Evolutionary conservation across 2,888 invertebrate genomes (phyloP).

Genomic region (Eurytoma adleriae): DNA sequence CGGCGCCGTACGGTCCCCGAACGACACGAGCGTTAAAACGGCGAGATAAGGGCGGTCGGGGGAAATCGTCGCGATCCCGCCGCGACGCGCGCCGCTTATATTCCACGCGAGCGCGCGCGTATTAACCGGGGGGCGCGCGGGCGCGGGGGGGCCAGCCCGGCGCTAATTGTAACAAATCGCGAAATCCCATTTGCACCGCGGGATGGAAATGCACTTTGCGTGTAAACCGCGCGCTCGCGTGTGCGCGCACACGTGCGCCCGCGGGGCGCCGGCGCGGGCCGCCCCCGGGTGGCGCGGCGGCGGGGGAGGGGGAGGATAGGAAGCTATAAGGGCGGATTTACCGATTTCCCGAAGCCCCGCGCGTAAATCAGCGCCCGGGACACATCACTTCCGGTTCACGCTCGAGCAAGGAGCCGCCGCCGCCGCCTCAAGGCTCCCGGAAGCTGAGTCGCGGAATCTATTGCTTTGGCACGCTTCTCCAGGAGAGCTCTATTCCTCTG

Average conservation of each 20-base stretch:
- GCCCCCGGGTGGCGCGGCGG: no score
- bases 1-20: neutral
- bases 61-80: slow-evolving; percentile 9
- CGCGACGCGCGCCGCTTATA: neutral
- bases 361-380: slow-evolving; percentile 67
- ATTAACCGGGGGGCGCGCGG: neutral
- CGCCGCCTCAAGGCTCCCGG: slow-evolving; percentile 61
- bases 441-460: slow-evolving; percentile 63
- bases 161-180: slow-evolving; percentile 57
- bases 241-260: neutral
- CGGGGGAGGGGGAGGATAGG: slow-evolving; percentile 21
- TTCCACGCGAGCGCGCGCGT: no score
- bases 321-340: slow-evolving; percentile 58
- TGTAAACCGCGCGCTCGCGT: slow-evolving; percentile 32
- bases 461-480: slow-evolving; percentile 62
- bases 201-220: slow-evolving; percentile 51
- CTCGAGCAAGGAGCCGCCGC: slow-evolving; percentile 46
- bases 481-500: slow-evolving; percentile 20
- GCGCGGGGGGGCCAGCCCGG: neutral
- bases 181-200: slow-evolving; percentile 49
- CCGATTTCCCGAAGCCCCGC: slow-evolving; percentile 58
- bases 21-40: no score
- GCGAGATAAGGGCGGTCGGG: no score
- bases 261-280: neutral
- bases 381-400: slow-evolving; percentile 68